phyloP scores from a whole-genome alignment of 1,140 invertebrate species.

The Drosophila truncata region DNA sequence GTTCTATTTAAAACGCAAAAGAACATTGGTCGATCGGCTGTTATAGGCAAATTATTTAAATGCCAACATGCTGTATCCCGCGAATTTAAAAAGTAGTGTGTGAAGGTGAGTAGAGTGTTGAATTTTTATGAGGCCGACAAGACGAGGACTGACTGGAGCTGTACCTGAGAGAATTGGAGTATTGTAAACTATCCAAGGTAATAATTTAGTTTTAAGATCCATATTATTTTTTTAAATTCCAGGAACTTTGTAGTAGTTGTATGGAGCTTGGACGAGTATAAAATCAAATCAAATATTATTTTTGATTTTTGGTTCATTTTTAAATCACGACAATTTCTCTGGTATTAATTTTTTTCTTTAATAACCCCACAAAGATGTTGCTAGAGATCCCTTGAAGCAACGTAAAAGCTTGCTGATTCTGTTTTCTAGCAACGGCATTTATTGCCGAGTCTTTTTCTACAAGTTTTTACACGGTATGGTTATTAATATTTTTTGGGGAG shows the following conservation, averaged over 20 bases:
- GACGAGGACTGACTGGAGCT: neutral
- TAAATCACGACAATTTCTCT: neutral
- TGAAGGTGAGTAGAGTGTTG: conserved; percentile 70
- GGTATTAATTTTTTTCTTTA: neutral
- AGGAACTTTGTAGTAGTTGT: neutral
- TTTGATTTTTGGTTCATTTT: neutral
- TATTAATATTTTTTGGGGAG: neutral
- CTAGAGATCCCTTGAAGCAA: conserved; percentile 42
- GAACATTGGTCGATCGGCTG: conserved; percentile 59
- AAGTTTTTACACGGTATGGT: neutral
- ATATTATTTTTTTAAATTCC: neutral
- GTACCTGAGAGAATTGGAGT: neutral
- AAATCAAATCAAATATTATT: neutral
- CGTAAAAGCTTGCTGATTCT: conserved; percentile 64
- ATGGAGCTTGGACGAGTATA: neutral
- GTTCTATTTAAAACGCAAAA: conserved; percentile 59
- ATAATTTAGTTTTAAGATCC: neutral
- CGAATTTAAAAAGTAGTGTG: conserved; percentile 27
- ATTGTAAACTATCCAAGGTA: conserved; percentile 29
- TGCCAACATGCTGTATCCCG: conserved; percentile 44
- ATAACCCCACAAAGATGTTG: conserved; percentile 50
- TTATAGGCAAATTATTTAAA: conserved; percentile 11
- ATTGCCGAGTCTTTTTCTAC: conserved; percentile 60
- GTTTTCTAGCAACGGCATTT: conserved; percentile 63
- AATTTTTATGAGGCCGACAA: conserved; percentile 8